phyloP scores from a whole-genome alignment of 2,113 vertebrate species.

The Lipophrys pholis region DNA sequence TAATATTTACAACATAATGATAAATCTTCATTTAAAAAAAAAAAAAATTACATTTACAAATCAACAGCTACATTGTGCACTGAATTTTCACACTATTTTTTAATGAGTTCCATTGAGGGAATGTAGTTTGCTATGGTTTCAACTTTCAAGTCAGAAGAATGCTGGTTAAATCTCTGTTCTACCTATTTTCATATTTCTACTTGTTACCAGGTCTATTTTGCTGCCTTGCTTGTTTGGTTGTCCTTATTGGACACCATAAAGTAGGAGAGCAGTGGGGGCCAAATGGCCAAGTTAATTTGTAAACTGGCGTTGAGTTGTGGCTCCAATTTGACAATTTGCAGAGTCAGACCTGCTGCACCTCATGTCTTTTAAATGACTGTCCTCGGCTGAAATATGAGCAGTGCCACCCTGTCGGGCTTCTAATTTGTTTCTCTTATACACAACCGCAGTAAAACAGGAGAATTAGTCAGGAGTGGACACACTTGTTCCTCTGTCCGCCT shows the following conservation, averaged over 20 bases:
- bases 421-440: slow-evolving; percentile 18
- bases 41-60: no score
- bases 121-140: no score
- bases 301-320: neutral
- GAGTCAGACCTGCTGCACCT: neutral
- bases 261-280: no score
- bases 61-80: no score
- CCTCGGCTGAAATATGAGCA: neutral
- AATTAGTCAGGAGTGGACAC: slow-evolving; percentile 38
- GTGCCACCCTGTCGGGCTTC: neutral
- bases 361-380: neutral
- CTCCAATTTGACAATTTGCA: neutral
- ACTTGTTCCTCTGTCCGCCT: slow-evolving; percentile 62
- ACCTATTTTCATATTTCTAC: neutral
- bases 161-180: neutral
- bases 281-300: neutral
- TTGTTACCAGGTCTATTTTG: slow-evolving; percentile 1
- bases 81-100: no score
- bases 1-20: no score
- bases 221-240: slow-evolving; percentile 11
- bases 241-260: neutral
- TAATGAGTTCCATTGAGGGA: no score
- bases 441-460: slow-evolving; percentile 43
- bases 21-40: no score
- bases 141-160: neutral